Evolutionary conservation across 2,888 invertebrate species (phyloP), one percentile per base, ranked within the genome.

Genomic region (Embidobia sp.): DNA sequence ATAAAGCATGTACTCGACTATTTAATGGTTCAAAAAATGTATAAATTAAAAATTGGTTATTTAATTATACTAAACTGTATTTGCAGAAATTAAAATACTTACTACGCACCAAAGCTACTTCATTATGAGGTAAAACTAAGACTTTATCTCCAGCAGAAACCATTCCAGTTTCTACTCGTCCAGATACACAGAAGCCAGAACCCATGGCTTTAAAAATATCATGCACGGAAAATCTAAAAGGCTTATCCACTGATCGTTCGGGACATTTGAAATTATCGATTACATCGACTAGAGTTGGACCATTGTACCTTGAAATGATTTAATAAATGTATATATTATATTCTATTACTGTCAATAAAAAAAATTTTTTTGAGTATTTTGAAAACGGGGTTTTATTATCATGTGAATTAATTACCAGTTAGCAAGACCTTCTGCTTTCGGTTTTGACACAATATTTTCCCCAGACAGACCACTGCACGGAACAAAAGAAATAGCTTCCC

Each of bases 381-480:
- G n/a, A n/a, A n/a, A n/a, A n/a, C n/a, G n/a, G n/a, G n/a, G n/a
- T n/a, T n/a, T n/a, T n/a, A n/a, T n/a, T n/a, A n/a, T n/a, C n/a
- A n/a, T n/a, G n/a, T n/a, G n/a, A n/a, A n/a, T n/a, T n/a, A n/a
- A n/a, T 81, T 79, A 89, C 94, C 93, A 98, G 83, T 91, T 92
- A 79, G 91, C 90, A 40, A 93, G 91, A 81, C 91, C 93, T 73
- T 91, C 90, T 85, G 94, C 94, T 31, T 91, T 92, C 0, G 95
- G 93, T 51, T 92, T 89, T 73, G 93, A 92, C 0, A 93, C 93
- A 61, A 98, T 91, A 91, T 99, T 99, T 88, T 97, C 96, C 6
- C 99, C 99, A 0, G 94, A 95, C n/a, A 99, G 90, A 1, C 99
- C 99, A 79, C 98, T 98, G 86, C 98, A 98, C 1, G 99, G 99